Evolutionary conservation across 2,888 invertebrate species (phyloP).

Genomic region (Steinernema carpocapsae): DNA sequence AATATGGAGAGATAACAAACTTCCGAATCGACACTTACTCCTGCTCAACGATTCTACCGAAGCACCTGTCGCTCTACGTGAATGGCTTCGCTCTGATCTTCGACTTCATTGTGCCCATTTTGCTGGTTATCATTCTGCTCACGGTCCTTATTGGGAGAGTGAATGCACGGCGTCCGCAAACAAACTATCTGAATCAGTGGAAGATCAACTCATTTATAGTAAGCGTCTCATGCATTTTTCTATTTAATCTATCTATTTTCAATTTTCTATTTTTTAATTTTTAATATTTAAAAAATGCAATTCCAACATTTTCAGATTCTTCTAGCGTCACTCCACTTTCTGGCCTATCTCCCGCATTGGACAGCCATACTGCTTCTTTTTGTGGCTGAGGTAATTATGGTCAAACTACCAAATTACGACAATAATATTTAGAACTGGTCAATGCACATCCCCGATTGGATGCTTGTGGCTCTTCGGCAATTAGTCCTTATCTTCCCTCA

Average conservation of each 20-base stretch:
- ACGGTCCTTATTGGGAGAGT: not conserved
- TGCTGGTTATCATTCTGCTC: not conserved
- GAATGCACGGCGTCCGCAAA: not conserved
- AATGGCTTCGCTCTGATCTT: not conserved
- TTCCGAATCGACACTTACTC: conserved; percentile 19
- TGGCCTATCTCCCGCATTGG: conserved; percentile 39
- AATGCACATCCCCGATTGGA: not conserved
- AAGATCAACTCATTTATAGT: conserved; percentile 15
- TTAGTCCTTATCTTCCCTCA: conserved; percentile 1
- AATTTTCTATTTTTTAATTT: too few relatives aligned
- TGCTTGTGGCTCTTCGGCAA: not conserved
- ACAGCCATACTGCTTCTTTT: conserved; percentile 34
- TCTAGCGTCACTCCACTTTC: conserved; percentile 37
- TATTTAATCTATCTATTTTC: too few relatives aligned
- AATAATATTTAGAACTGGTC: conserved; percentile 8
- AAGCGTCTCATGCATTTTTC: too few relatives aligned
- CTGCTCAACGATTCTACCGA: conserved; percentile 13
- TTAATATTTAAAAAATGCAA: too few relatives aligned
- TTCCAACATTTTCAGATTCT: conserved; percentile 39
- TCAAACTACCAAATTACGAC: not conserved
- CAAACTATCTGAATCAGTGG: not conserved
- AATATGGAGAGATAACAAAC: not conserved
- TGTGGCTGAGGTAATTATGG: conserved; percentile 36
- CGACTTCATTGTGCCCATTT: conserved; percentile 1
- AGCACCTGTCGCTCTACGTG: not conserved